Evolutionary conservation across 2,888 invertebrate species (phyloP), one percentile per base, ranked within the genome.

Genomic region (Anthrax anthrax): DNA sequence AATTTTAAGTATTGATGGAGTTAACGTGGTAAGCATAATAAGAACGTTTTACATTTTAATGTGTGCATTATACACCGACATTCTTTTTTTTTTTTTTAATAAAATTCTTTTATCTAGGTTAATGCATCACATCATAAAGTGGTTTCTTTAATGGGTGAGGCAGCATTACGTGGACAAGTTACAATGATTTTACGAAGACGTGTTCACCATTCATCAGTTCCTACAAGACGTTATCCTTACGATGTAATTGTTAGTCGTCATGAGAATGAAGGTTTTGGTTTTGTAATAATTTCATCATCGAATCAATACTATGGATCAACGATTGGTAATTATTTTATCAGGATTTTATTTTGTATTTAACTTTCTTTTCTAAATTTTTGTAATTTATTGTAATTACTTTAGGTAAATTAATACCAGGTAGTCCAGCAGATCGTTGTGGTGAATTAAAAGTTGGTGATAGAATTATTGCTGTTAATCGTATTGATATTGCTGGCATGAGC

Each of bases 221-320:
- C 51, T 36, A 53, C 14, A 56, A 55, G 42, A 16, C 61, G 60
- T 9, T 68, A 65, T 60, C 90, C 94, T 0, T 94, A 94, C 60
- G 92, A 96, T 69, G 91, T 97, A 5, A 84, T 87, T 2, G 88
- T 97, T 2, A 83, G 83, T 50, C 74, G 95, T 43, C 80, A 80
- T 63, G 94, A 95, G 60, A 88, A 84, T 53, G 97, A 98, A 68
- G 97, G 97, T 5, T 98, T 98, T 66, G 98, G 98, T 13, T 98
- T 98, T 69, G 96, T 97, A 42, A 95, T 98, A 55, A 96, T 97
- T 57, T 95, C 96, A 0, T 91, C 91, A 6, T 87, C 91, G 4
- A 90, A 89, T 84, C 56, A 77, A 70, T 52, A 75, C 69, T 64
- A 67, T 51, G 85, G 86, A 27, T 85, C 85, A 1, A 90, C 90